Percentiles rank a stretch among this genome's conserved stretches.
Evolutionary conservation across 2,113 vertebrate species (phyloP).

Genomic region (Lichenostomus cassidix): DNA sequence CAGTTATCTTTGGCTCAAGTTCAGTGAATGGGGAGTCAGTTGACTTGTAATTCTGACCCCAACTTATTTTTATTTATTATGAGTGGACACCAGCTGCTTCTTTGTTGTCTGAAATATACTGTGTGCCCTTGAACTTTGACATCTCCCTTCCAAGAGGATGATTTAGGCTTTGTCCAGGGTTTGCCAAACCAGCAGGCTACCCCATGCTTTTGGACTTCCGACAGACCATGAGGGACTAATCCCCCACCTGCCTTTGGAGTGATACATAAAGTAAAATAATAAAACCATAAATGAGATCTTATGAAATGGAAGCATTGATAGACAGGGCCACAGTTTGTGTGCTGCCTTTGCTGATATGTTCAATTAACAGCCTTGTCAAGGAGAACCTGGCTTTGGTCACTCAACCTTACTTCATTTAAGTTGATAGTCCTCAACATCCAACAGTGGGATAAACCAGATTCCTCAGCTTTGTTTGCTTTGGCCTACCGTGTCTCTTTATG

Average conservation of each 20-base stretch:
- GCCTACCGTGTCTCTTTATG: constrained; percentile 79
- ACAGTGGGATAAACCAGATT: constrained; percentile 78
- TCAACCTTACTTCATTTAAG: constrained; percentile 62
- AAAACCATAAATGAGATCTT: not conserved
- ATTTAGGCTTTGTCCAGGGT: constrained; percentile 27
- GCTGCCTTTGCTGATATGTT: constrained; percentile 8
- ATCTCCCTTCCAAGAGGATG: constrained; percentile 36
- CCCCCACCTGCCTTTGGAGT: not conserved
- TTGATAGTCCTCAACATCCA: constrained; percentile 66
- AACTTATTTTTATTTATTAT: constrained; percentile 63
- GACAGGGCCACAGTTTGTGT: not conserved
- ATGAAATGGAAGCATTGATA: not conserved
- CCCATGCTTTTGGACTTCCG: constrained; percentile 26
- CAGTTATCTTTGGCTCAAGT: constrained; percentile 31
- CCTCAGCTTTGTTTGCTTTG: constrained; percentile 79
- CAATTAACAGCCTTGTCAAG: constrained; percentile 35
- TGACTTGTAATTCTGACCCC: constrained; percentile 49
- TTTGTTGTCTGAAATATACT: constrained; percentile 62
- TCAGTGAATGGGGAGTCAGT: constrained; percentile 30
- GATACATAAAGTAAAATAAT: not conserved
- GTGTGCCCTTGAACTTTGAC: constrained; percentile 49
- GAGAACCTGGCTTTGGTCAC: constrained; percentile 63
- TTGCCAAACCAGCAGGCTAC: constrained; percentile 43
- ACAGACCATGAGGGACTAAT: not conserved
- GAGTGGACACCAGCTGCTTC: constrained; percentile 50